Evolutionary conservation across 53 echinoderm and acorn worm species (phyloP).

Genomic region (Holothuria scabra): DNA sequence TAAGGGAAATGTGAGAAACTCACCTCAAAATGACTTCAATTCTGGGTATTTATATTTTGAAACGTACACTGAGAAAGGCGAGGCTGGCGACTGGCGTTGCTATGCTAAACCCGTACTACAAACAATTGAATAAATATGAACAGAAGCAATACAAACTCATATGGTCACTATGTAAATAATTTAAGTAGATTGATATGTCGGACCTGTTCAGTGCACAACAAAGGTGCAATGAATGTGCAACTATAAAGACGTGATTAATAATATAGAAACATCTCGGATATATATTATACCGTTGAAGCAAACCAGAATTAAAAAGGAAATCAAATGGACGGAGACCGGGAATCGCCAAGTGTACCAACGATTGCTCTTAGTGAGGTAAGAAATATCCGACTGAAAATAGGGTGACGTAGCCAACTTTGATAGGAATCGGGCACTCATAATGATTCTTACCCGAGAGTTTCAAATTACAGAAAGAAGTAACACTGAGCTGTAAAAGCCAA

Average conservation of each 20-base stretch:
- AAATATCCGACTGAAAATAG: no score
- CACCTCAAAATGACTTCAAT: no score
- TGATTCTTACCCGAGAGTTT: no score
- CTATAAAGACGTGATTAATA: no score
- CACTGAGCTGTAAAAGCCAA: no score
- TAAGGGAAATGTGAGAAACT: no score
- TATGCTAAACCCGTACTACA: conserved; percentile 28
- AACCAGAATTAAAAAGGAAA: background rate
- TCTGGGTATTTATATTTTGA: no score
- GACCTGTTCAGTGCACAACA: background rate
- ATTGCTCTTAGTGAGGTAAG: conserved; percentile 35
- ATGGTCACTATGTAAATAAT: conserved; percentile 3
- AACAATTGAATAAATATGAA: conserved; percentile 7
- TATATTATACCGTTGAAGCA: background rate
- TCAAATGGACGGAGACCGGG: background rate
- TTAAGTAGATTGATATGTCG: conserved; percentile 5
- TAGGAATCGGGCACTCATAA: no score
- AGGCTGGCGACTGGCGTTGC: conserved; percentile 22
- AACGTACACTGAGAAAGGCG: background rate
- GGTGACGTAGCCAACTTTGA: no score
- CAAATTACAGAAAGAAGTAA: no score
- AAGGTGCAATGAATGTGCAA: no score
- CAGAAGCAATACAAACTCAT: conserved; percentile 28
- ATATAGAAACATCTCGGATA: no score
- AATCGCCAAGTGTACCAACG: background rate